A percentile compares a stretch with the other conserved stretches of the same genome.
These are phyloP conservation scores for Myanophis thanlyinensis DNA, from an alignment of 2,113 vertebrate genomes.

Conservation along the genomic window DNA sequence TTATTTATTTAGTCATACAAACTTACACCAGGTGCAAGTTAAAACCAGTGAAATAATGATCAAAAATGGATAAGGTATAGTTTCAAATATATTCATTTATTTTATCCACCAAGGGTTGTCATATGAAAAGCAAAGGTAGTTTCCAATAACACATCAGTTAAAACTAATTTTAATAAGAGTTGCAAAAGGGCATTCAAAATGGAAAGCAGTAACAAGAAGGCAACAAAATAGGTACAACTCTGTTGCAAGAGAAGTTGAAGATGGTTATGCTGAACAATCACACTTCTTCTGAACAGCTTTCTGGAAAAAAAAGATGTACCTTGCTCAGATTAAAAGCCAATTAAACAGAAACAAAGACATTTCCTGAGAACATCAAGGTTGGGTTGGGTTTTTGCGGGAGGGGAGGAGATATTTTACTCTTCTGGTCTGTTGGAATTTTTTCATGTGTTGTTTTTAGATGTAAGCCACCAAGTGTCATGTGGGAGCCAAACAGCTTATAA, in stretches of 20 bases:
- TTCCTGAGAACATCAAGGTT: neutral
- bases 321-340: neutral
- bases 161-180: neutral
- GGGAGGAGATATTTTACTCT: neutral
- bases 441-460: neutral
- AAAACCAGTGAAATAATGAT: neutral
- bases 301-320: no score
- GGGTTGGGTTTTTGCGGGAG: neutral
- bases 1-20: neutral
- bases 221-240: neutral
- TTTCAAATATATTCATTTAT: neutral
- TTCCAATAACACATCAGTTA: neutral
- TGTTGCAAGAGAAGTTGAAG: neutral
- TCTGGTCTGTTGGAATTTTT: neutral
- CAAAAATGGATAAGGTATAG: neutral
- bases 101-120: neutral
- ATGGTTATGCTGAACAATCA: neutral
- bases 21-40: neutral
- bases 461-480: neutral
- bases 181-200: neutral
- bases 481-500: neutral
- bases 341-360: neutral
- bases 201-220: neutral
- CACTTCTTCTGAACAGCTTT: neutral
- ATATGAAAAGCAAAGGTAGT: neutral